phyloP scores from a whole-genome alignment of 2,113 vertebrate species.

The Entelurus aequoreus region DNA sequence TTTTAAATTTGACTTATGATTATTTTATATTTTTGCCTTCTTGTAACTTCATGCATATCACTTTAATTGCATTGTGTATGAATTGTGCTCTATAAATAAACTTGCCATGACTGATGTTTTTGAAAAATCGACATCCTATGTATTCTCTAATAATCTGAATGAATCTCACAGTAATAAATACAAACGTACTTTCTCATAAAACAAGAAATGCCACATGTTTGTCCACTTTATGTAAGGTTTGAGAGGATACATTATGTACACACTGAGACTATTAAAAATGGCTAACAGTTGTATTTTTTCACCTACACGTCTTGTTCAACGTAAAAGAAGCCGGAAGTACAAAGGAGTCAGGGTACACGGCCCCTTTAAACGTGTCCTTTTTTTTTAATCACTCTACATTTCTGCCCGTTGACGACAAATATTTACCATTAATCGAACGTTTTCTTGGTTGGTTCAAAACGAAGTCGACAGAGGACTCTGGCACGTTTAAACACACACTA shows the following conservation, averaged over 20 bases:
- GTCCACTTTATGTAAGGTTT: background rate
- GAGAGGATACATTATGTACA: background rate
- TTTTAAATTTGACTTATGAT: too few species aligned
- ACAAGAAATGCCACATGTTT: too few species aligned
- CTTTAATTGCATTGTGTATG: too few species aligned
- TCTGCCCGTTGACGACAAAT: constrained; percentile 44
- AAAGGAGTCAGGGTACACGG: constrained; percentile 42
- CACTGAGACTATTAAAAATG: accelerated
- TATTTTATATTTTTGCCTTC: too few species aligned
- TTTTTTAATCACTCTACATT: constrained; percentile 21
- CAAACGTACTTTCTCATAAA: too few species aligned
- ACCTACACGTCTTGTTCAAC: background rate
- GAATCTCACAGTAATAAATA: too few species aligned
- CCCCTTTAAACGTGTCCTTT: constrained; percentile 70
- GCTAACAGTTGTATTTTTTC: background rate
- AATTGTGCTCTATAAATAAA: too few species aligned
- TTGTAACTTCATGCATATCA: too few species aligned
- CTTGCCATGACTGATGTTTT: too few species aligned
- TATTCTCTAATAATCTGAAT: too few species aligned
- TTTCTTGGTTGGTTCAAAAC: constrained; percentile 3
- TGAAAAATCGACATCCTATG: too few species aligned
- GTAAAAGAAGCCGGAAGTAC: constrained; percentile 43
- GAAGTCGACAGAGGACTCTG: background rate
- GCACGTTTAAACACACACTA: too few species aligned
- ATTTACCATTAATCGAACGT: constrained; percentile 30